phyloP scores from a whole-genome alignment of 1,140 invertebrate genomes.

The Dryas iulia region DNA sequence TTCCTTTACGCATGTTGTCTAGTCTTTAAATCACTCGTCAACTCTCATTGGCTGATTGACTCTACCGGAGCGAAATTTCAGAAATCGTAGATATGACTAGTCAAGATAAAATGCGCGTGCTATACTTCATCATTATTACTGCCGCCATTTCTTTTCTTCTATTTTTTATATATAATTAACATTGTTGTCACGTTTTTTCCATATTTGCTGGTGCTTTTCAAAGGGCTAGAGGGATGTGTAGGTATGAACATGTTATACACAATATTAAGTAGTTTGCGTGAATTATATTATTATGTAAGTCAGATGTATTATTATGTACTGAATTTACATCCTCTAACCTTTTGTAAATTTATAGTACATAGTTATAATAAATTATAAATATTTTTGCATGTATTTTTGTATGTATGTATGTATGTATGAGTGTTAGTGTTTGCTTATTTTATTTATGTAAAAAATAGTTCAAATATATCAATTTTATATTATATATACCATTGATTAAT shows the following conservation, averaged over 20 bases:
- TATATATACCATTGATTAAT: background rate
- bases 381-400: background rate
- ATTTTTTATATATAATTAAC: background rate
- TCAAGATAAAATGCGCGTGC: background rate
- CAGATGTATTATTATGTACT: slow-evolving; percentile 24
- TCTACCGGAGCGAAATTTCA: no score
- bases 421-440: background rate
- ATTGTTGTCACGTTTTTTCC: slow-evolving; percentile 29
- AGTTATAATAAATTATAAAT: background rate
- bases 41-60: no score
- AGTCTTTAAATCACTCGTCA: no score
- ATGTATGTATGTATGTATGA: background rate
- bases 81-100: no score
- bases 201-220: slow-evolving; percentile 50
- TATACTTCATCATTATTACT: background rate
- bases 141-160: background rate
- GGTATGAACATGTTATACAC: slow-evolving; percentile 53
- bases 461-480: no score
- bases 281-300: slow-evolving; percentile 12
- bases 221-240: slow-evolving; percentile 75
- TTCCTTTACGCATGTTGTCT: no score
- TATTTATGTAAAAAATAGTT: no score
- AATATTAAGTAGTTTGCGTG: slow-evolving; percentile 21
- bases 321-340: slow-evolving; percentile 69
- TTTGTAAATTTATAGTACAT: slow-evolving; percentile 46